Evolutionary conservation across 2,797 vertebrate species (phyloP).

Genomic region (Liparis tanakae): DNA sequence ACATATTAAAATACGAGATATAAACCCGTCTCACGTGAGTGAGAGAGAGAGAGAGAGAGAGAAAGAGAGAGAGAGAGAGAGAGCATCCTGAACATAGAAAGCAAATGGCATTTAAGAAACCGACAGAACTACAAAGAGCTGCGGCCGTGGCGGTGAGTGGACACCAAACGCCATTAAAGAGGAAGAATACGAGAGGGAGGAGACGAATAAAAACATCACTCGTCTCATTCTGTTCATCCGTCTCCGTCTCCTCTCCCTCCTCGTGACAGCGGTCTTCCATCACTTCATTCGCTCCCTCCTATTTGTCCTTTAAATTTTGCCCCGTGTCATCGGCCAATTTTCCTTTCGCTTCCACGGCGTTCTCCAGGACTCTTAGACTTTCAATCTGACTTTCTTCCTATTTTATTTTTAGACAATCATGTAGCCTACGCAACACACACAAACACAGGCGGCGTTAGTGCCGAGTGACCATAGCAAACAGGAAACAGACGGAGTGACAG

Average conservation of each 20-base stretch:
- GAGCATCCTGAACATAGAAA: background rate
- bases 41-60: too few relatives aligned
- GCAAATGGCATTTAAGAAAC: background rate
- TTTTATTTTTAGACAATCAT: too few relatives aligned
- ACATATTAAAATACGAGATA: background rate
- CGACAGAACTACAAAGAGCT: background rate
- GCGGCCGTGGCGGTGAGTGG: constrained; percentile 3
- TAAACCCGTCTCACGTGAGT: background rate
- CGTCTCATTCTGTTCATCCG: background rate
- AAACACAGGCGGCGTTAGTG: background rate
- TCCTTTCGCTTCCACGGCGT: constrained; percentile 20
- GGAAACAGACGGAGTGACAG: too few relatives aligned
- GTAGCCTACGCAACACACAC: too few relatives aligned
- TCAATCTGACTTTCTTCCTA: constrained; percentile 19
- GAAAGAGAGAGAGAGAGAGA: too few relatives aligned
- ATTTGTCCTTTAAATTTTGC: background rate
- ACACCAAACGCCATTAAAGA: constrained; percentile 24
- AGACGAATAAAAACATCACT: background rate
- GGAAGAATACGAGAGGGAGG: background rate
- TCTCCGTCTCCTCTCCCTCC: background rate
- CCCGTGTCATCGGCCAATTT: constrained; percentile 19
- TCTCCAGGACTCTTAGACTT: background rate
- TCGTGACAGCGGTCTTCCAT: background rate
- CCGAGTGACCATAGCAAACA: constrained; percentile 10
- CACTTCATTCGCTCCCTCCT: constrained; percentile 8